Evolutionary conservation across 2,113 vertebrate genomes (phyloP), one percentile per base, ranked within the genome.

Genomic region (Engraulis encrasicolus): DNA sequence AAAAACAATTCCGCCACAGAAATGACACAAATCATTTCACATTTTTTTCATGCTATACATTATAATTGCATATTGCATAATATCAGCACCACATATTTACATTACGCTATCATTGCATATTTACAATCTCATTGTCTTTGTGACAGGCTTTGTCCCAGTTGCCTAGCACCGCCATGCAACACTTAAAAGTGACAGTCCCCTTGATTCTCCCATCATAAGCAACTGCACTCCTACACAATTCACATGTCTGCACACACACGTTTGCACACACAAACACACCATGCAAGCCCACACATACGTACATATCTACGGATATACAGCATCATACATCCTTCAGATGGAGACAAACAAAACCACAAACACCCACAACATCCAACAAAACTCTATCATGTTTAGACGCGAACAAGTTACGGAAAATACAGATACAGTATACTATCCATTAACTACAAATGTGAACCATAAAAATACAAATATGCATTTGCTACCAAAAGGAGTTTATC

Each of bases 271-370:
- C 23, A 50, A 0, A 6, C 6, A n/a, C 14, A 52, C 7, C 19
- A n/a, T n/a, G n/a, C n/a, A n/a, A n/a, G n/a, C 36, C 1, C 79
- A 80, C 40, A 36, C 50, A 61, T 71, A 74, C 38, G 18, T 66
- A 78, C 58, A 18, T 58, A 78, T 61, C 50, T 58, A 61, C 81
- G 58, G 45, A 82, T 31, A 79, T 58, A 77, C 48, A 54, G 20
- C 0, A 45, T 78, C 79, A 78, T 66, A 66, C 58, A 66, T 66
- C 6, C 23, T 27, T 11, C 9, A 27, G 58, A 15, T 11, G 23
- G 58, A 66, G 58, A 11, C 58, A 66, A 31, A 23, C 12, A 66
- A 31, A 66, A 66, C 58, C 58, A 66, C 58, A 66, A 66, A 66
- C 58, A 31, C 58, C 12, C 12, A 27, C 58, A 31, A 23, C 19